phyloP scores from a whole-genome alignment of 2,113 vertebrate genomes.

The Mus pahari region DNA sequence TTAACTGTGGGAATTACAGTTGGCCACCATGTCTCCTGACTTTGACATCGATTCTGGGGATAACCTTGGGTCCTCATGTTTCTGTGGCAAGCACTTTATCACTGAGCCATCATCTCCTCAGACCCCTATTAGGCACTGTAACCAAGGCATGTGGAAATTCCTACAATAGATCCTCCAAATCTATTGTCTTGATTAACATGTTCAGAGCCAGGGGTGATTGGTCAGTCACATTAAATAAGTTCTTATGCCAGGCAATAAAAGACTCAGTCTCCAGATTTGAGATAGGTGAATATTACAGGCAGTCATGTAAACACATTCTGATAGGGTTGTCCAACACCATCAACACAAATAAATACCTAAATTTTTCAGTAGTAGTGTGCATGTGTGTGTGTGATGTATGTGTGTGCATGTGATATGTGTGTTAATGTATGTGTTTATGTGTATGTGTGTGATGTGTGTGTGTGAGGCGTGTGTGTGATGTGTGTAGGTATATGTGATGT shows the following conservation, averaged over 20 bases:
- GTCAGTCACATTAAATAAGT: background rate
- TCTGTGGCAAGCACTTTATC: background rate
- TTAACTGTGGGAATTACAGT: background rate
- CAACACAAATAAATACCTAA: background rate
- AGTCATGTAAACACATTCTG: background rate
- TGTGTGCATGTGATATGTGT: no score
- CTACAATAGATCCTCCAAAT: constrained; percentile 28
- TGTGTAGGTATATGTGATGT: no score
- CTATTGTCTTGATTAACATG: background rate
- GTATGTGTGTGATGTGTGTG: no score
- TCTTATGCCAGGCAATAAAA: background rate
- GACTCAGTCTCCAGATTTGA: background rate
- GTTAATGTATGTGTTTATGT: no score
- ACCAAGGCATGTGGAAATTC: background rate
- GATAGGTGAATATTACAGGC: background rate
- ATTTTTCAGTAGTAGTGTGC: background rate
- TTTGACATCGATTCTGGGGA: background rate
- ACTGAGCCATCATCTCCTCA: background rate
- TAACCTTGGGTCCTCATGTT: background rate
- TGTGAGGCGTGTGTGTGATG: no score
- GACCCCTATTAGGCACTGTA: background rate
- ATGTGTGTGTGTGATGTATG: background rate
- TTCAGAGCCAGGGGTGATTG: background rate
- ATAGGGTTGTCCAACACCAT: background rate
- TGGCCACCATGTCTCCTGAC: background rate